Base-by-base conservation (phyloP, 2,888 invertebrate genomes). In the Polymixis lichenea region DNA sequence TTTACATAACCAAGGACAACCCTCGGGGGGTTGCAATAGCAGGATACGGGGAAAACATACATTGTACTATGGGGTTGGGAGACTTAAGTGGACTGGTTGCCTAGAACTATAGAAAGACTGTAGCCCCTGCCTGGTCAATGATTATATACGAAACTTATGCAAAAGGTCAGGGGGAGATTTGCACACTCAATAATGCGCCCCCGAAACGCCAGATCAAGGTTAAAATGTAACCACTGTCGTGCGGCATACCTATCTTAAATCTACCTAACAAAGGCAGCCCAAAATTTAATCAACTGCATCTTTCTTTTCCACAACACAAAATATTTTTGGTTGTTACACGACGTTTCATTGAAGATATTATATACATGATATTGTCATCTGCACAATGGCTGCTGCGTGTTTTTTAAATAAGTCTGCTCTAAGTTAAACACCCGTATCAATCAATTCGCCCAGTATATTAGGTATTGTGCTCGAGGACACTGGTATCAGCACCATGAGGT, bases 361-460 rank as follows among this genome's bases (percentile, higher is more conserved):
- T 88, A 88, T 88, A 88, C 90, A 89, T 68, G 71, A 89, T 86
- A 90, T 88, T 90, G 89, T 91, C 86, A 87, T 84, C 79, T 87
- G 77, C 72, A 87, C 84, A 88, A 88, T 88, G 87, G 82, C 82
- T 71, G 71, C 71, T 77, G 82, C 56, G 79, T 86, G 86, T 88
- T 88, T 84, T n/a, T 85, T 76, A 75, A 86, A 84, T 84, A 88
- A 71, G 67, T 77, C 38, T 46, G 9, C 69, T 73, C 51, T 51
- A 86, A 82, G 60, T 88, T 84, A 84, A 86, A 87, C 80, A 88
- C 55, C 19, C 25, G 76, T 67, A 72, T 38, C 38, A 49, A 77
- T 78, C 79, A 80, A 83, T 77, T 80, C 70, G 71, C 62, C 56
- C 78, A 86, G 85, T 85, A 77, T 65, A 74, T 76, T 80, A 75